Evolutionary conservation across 2,888 invertebrate genomes (phyloP), one percentile per base, ranked within the genome.

Genomic region (Eupithecia dodoneata): DNA sequence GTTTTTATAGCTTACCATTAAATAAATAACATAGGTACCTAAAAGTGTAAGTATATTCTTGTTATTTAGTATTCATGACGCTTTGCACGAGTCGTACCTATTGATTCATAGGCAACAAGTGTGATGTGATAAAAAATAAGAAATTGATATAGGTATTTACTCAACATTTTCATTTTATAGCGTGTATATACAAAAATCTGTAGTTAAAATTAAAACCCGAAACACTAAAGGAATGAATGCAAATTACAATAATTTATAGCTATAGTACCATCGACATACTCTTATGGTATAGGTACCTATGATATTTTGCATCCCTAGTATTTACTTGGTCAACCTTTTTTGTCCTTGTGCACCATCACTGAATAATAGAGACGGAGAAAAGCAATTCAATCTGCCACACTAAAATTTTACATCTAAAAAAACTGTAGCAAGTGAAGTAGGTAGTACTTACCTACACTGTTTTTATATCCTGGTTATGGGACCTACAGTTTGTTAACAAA

Each of bases 1-100:
- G 4, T 74, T 80, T 80, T 71, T 75, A 78, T 76, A 72, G 71
- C 73, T 76, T 76, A 76, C 70, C 71, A 75, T 72, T 76, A 78
- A 75, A 78, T 18, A n/a, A 12, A 70, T 63, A 59, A 59, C 55
- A 18, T 7, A 30, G 30, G 30, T 30, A 30, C 18, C 3, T 59
- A 59, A 30, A 30, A 30, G 9, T 59, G 59, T 59, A 18, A 18
- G n/a, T 18, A 59, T 59, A 9, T 18, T 9, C 59, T 59, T 63
- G 9, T 4, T 63, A 30, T 63, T 59, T 10, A 59, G 59, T 18
- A 59, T 10, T 18, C 10, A 59, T 10, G 55, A 55, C n/a, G 18
- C 59, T 5, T 59, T 1, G 10, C 59, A 18, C 59, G 18, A 2
- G 9, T 59, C 6, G 18, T 59, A 59, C 18, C 18, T 59, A 18